These are phyloP conservation scores for Grammomys dolichurus DNA, from an alignment of 2,113 vertebrate species.

Conservation along the genomic window DNA sequence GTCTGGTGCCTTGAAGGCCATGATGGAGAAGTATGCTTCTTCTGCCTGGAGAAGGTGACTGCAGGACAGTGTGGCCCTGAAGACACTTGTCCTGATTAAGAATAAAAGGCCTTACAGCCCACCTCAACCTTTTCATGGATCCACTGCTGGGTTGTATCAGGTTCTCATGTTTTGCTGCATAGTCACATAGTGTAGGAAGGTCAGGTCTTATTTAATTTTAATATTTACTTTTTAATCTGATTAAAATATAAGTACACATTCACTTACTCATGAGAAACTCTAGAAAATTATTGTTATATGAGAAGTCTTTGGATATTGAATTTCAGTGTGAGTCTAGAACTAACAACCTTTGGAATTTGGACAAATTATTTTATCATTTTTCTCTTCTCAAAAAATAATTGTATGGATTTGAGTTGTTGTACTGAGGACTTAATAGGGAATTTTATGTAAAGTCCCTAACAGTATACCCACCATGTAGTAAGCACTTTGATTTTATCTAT, in stretches of 20 bases:
- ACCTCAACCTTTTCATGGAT: not conserved
- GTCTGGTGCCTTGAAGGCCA: not conserved
- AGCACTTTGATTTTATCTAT: not conserved
- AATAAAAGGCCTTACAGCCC: not conserved
- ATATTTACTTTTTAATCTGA: not conserved
- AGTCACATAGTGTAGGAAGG: not conserved
- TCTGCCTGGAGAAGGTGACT: not conserved
- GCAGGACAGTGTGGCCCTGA: not conserved
- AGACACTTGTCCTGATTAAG: not conserved
- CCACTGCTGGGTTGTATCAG: too few species aligned
- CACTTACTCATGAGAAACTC: not conserved
- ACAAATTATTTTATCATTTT: slow-evolving; percentile 12
- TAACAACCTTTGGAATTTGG: not conserved
- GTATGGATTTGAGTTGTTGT: not conserved
- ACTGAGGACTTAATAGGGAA: not conserved
- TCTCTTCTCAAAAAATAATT: not conserved
- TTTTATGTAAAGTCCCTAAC: not conserved
- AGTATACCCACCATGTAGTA: not conserved
- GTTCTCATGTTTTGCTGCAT: not conserved
- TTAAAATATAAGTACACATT: not conserved
- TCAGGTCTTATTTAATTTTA: slow-evolving; percentile 31
- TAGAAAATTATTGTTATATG: not conserved
- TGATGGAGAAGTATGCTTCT: not conserved
- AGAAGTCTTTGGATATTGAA: not conserved
- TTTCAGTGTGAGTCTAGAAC: not conserved